Evolutionary conservation across 2,888 invertebrate species (phyloP), one percentile per base, ranked within the genome.

Genomic region (Mongoloraphidia duomilia): DNA sequence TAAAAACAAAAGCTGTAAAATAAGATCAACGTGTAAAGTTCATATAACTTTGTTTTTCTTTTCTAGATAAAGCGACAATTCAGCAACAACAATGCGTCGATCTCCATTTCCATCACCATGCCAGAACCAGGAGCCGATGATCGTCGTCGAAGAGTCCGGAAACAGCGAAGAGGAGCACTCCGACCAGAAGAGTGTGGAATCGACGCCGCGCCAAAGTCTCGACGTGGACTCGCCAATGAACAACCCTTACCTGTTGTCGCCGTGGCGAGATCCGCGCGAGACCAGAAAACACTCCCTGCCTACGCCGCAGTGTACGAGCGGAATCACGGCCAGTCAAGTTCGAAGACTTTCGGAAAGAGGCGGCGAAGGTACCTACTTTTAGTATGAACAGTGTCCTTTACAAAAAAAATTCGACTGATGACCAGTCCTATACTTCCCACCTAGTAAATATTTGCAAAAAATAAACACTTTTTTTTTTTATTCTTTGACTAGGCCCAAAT

Each of bases 241-340:
- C 59, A 87, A 87, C 66, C 88, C 88, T 0, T 87, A 84, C 69
- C 73, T 88, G 45, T 67, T 89, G 49, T 87, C 87, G 0, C 89
- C 89, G 5, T 88, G 84, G 80, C 73, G 85, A 17, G 85, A 85
- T 58, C 71, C 77, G 46, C 69, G 81, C 47, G 82, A 82, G 58
- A 77, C 81, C 1, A 75, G 89, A 58, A 89, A 89, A 61, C 84
- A 87, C 60, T 89, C 88, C 26, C 68, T 89, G 58, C 89, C 89
- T 2, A 87, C 88, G 0, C 88, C 88, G 2, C 82, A 85, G 57
- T 89, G 88, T 59, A 84, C 84, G 33, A 81, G 85, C 49, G 89
- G 89, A 45, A 89, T 88, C 50, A 89, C 88, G 41, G 89, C 89
- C 39, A 87, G 87, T 57, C 88, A 89, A 75, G 87, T 89, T 46